phyloP scores from a whole-genome alignment of 2,113 vertebrate genomes.

The Scolopax mira region DNA sequence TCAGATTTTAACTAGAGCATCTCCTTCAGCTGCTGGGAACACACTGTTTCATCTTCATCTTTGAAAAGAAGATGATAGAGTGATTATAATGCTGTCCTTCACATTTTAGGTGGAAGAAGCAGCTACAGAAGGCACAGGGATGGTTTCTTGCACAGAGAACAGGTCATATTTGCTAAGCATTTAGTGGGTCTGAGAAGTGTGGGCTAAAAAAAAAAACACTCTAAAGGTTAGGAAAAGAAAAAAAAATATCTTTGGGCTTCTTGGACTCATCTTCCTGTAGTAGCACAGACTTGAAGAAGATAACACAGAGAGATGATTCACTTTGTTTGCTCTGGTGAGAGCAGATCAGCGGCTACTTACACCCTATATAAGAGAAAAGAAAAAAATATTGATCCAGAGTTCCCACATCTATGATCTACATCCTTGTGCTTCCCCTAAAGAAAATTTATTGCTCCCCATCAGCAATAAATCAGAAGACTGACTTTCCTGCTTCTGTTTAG shows the following conservation, averaged over 20 bases:
- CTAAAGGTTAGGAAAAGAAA: background rate
- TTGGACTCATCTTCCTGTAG: background rate
- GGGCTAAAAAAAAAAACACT: background rate
- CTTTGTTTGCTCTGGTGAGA: background rate
- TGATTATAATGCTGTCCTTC: background rate
- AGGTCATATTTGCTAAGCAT: background rate
- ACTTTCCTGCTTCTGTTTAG: conserved; percentile 37
- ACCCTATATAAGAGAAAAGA: background rate
- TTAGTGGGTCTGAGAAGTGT: background rate
- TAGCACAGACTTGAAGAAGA: conserved; percentile 6
- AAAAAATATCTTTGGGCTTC: background rate
- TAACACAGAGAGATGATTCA: conserved; percentile 11
- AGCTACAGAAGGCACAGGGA: background rate
- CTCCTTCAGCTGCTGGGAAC: background rate
- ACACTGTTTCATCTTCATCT: conserved; percentile 23
- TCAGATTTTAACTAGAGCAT: background rate
- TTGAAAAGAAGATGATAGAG: conserved; percentile 26
- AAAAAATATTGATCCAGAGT: conserved; percentile 51
- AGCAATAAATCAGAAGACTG: conserved; percentile 57
- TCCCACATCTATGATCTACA: conserved; percentile 64
- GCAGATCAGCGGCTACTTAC: background rate
- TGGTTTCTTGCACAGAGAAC: background rate
- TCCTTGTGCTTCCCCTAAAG: conserved; percentile 50
- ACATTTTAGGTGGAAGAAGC: background rate
- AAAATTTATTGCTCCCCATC: conserved; percentile 58